phyloP scores from a whole-genome alignment of 2,113 vertebrate genomes.

The Xiphophorus couchianus region DNA sequence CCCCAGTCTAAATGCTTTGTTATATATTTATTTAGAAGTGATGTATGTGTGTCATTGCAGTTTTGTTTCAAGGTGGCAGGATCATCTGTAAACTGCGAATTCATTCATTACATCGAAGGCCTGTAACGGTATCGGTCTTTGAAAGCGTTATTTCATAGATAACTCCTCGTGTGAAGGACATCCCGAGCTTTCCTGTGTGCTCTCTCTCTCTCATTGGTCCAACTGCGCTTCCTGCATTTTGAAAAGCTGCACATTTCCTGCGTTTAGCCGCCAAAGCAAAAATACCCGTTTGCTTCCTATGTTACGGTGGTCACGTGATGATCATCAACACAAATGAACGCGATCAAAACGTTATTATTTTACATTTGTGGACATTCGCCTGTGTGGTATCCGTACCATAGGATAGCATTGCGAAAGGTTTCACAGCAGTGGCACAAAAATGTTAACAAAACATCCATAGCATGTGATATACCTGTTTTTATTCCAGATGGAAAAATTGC shows the following conservation, averaged over 20 bases:
- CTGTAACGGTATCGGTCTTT: background rate
- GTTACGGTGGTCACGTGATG: background rate
- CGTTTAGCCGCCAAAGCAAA: constrained; percentile 17
- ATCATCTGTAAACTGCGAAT: background rate
- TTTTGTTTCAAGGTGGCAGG: background rate
- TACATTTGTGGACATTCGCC: background rate
- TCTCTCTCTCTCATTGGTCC: background rate
- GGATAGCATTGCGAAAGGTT: background rate
- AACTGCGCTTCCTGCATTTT: constrained; percentile 46
- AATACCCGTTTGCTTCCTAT: background rate
- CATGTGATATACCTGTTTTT: background rate
- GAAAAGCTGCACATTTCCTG: constrained; percentile 28
- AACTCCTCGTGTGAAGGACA: background rate
- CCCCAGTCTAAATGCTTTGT: no score
- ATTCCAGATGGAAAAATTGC: background rate
- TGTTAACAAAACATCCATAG: background rate
- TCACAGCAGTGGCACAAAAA: no score
- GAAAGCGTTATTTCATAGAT: background rate
- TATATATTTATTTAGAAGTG: no score
- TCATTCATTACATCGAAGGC: background rate
- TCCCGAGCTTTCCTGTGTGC: no score
- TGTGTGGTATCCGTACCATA: no score
- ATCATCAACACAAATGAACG: background rate
- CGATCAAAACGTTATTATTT: background rate
- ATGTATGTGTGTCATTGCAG: background rate